Percentiles rank a stretch among this genome's conserved stretches.
These are phyloP conservation scores for Gnathonemus echidnorhynchus DNA, from an alignment of 2,113 vertebrate genomes.

Conservation along the genomic window DNA sequence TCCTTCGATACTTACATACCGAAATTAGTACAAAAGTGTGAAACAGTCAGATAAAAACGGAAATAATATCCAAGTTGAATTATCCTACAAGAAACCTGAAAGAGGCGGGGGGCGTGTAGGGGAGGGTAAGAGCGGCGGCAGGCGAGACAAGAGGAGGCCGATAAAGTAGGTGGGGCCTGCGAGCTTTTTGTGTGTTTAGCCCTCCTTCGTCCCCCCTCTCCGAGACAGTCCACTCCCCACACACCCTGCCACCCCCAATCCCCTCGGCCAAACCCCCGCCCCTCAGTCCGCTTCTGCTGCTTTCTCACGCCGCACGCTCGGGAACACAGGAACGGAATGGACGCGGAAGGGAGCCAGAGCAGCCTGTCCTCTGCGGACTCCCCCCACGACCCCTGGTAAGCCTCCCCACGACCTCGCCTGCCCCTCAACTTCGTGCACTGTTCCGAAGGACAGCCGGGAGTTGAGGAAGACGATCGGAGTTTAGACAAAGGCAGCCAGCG, in stretches of 20 bases:
- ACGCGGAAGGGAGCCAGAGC: conserved; percentile 90
- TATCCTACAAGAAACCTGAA: neutral
- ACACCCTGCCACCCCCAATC: conserved; percentile 19
- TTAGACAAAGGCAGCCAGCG: conserved; percentile 20
- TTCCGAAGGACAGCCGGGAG: conserved; percentile 32
- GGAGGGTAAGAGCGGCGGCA: conserved; percentile 31
- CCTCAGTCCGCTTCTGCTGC: conserved; percentile 15
- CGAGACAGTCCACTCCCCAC: neutral
- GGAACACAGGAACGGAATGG: conserved; percentile 69
- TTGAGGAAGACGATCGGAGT: conserved; percentile 18
- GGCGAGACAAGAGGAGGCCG: neutral
- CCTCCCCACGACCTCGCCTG: conserved; percentile 9
- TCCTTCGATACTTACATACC: neutral
- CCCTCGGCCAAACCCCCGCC: conserved; percentile 22
- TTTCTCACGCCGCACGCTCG: conserved; percentile 43
- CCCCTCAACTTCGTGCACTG: neutral
- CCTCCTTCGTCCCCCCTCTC: conserved; percentile 25
- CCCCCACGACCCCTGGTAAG: conserved; percentile 91
- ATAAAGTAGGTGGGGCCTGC: conserved; percentile 30
- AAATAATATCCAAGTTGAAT: neutral
- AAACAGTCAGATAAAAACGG: neutral
- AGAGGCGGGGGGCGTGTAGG: conserved; percentile 34
- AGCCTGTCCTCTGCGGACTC: conserved; percentile 87
- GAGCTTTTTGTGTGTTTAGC: conserved; percentile 29
- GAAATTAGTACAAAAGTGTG: neutral